Evolutionary conservation across 64 coral and sea anemone genomes (phyloP).

Genomic region (Hydrozoanthus tunicans): DNA sequence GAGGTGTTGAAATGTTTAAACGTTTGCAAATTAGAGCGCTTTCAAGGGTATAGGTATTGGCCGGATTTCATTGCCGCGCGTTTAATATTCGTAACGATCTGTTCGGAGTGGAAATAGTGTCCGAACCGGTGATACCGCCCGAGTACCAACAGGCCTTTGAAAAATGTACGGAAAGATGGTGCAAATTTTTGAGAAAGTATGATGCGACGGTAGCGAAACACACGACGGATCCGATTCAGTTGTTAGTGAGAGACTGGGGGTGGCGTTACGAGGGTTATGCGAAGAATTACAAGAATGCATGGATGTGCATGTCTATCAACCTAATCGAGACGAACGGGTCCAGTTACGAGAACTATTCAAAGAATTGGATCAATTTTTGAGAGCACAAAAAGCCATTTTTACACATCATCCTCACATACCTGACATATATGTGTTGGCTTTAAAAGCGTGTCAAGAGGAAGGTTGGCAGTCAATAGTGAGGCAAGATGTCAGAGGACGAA

Average conservation of each 20-base stretch:
- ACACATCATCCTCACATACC: constrained; percentile 26
- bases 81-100: constrained; percentile 31
- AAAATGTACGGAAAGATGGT: constrained; percentile 48
- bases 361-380: constrained; percentile 11
- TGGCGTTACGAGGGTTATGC: constrained; percentile 39
- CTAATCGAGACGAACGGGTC: constrained; percentile 36
- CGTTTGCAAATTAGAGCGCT: constrained; percentile 35
- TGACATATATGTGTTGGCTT: constrained; percentile 2
- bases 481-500: not conserved
- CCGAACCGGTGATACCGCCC: constrained; percentile 11
- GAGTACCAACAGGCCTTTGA: constrained; percentile 47
- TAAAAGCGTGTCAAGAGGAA: too few relatives aligned
- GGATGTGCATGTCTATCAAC: constrained; percentile 39
- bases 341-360: not conserved
- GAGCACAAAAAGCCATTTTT: constrained; percentile 43
- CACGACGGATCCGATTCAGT: constrained; percentile 40
- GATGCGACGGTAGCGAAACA: constrained; percentile 32
- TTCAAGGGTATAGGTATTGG: constrained; percentile 28
- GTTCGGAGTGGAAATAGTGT: constrained; percentile 36
- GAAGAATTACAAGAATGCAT: constrained; percentile 46
- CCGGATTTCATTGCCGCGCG: constrained; percentile 40
- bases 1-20: constrained; percentile 8
- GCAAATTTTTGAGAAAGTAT: constrained; percentile 33
- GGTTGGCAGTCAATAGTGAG: not conserved
- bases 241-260: constrained; percentile 35